These are phyloP conservation scores for Tapirus indicus DNA, from an alignment of 2,797 vertebrate species.

Conservation along the genomic window DNA sequence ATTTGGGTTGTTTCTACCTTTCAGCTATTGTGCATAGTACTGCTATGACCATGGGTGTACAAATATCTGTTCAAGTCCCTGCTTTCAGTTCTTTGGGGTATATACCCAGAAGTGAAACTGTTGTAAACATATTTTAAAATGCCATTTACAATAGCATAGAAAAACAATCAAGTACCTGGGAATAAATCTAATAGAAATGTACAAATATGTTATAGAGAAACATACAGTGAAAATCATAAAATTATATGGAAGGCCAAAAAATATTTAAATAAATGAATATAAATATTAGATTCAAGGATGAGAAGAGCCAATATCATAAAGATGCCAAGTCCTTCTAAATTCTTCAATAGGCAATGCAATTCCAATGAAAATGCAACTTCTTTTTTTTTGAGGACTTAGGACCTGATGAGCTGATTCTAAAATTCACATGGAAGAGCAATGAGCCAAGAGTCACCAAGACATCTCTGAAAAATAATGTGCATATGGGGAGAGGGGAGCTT, in stretches of 20 bases:
- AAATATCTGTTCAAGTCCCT: not conserved
- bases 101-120: not conserved
- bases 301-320: not conserved
- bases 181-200: conserved; percentile 5
- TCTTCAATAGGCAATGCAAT: not conserved
- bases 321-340: conserved; percentile 9
- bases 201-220: not conserved
- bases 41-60: not conserved
- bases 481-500: no score
- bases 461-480: not conserved
- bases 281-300: not conserved
- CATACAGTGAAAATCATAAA: not conserved
- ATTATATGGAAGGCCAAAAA: not conserved
- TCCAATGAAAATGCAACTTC: not conserved
- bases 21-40: not conserved
- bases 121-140: not conserved
- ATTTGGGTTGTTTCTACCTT: not conserved
- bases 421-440: not conserved
- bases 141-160: not conserved
- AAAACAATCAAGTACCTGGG: not conserved
- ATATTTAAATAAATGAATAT: not conserved
- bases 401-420: not conserved
- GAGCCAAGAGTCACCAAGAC: not conserved
- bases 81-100: not conserved
- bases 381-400: not conserved